Evolutionary conservation across 2,797 vertebrate species (phyloP).

Genomic region (Galagoides demidoff): DNA sequence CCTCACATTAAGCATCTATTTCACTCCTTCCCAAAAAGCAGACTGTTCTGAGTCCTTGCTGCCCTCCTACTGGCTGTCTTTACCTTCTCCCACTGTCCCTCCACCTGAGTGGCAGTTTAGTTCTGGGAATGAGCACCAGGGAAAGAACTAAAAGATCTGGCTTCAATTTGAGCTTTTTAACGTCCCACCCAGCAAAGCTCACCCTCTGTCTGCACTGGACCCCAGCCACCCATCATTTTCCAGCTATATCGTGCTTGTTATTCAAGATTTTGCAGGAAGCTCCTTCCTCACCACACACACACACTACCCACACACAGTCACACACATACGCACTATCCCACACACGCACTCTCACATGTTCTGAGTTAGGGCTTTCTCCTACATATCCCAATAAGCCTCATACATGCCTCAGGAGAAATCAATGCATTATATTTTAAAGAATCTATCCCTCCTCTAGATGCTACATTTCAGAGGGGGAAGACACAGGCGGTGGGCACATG

Average conservation of each 20-base stretch:
- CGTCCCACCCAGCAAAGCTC: not conserved
- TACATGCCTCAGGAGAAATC: not conserved
- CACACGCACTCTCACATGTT: not conserved
- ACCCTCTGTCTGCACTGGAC: not conserved
- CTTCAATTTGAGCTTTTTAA: not conserved
- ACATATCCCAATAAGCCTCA: not conserved
- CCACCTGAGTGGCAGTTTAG: not conserved
- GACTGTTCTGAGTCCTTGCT: not conserved
- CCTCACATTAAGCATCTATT: not conserved
- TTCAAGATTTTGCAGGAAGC: not conserved
- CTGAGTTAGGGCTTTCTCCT: not conserved
- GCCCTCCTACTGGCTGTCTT: fast-evolving
- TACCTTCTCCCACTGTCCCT: not conserved
- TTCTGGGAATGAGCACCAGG: not conserved
- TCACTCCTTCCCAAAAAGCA: not conserved
- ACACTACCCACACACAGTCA: too few relatives aligned
- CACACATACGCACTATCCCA: not conserved
- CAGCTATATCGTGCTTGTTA: not conserved
- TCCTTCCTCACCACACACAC: too few relatives aligned
- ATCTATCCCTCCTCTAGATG: not conserved
- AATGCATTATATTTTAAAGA: not conserved
- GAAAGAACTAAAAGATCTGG: not conserved
- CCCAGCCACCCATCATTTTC: not conserved
- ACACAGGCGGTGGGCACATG: not conserved
- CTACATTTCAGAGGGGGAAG: not conserved